phyloP scores from a whole-genome alignment of 2,113 vertebrate genomes.

The Morphnarchus princeps region DNA sequence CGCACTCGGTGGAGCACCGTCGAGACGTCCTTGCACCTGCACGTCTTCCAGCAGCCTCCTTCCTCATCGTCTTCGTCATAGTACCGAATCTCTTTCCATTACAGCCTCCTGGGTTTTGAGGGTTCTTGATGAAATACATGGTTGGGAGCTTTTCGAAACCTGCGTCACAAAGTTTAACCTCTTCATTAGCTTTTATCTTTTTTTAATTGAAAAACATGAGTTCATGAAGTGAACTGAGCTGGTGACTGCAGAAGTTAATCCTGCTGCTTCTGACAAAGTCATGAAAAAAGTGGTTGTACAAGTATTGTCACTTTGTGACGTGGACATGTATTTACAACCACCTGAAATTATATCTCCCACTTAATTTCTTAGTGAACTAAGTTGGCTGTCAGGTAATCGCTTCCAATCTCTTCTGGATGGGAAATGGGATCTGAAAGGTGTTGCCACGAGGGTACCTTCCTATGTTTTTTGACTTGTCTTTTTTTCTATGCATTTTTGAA shows the following conservation, averaged over 20 bases:
- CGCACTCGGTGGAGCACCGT: not conserved
- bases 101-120: not conserved
- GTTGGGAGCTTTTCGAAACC: not conserved
- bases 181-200: not conserved
- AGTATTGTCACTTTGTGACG: not conserved
- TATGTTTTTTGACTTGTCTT: not conserved
- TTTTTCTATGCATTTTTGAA: not conserved
- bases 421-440: not conserved
- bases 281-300: not conserved
- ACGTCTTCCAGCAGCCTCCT: not conserved
- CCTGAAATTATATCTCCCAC: not conserved
- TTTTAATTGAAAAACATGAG: not conserved
- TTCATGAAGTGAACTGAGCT: not conserved
- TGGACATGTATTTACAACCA: not conserved
- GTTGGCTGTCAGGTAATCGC: not conserved
- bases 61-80: accelerated
- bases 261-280: not conserved
- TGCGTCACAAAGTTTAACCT: accelerated
- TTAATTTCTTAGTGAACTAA: not conserved
- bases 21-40: not conserved
- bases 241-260: not conserved
- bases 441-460: not conserved
- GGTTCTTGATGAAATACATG: accelerated
- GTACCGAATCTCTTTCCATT: not conserved
- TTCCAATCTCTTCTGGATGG: not conserved